Conservation (phyloP, 2,113 vertebrate species). For the Aegypius monachus region DNA sequence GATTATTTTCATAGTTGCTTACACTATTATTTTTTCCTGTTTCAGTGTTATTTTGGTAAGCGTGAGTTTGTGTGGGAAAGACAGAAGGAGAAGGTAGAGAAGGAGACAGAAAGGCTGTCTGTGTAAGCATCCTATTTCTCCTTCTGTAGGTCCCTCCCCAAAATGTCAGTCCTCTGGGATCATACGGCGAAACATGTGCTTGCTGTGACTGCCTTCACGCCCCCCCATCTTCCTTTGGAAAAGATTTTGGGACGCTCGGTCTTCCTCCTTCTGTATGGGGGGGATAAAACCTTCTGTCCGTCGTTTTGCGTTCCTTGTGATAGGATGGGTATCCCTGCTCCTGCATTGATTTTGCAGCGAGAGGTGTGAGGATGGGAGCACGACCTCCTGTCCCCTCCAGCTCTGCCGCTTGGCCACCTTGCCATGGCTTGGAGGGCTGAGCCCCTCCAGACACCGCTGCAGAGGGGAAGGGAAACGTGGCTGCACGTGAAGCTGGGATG, state of each 20-base stretch:
- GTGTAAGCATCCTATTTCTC: not conserved
- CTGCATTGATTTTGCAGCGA: not conserved
- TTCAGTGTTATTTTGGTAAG: not conserved
- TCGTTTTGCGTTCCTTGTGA: not conserved
- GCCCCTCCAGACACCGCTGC: not conserved
- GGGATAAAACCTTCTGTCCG: not conserved
- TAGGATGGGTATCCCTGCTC: not conserved
- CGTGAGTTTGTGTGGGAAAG: not conserved
- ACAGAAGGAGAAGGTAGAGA: not conserved
- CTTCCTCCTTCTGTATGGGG: fast-evolving
- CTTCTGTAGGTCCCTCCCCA: not conserved
- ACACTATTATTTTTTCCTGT: not conserved
- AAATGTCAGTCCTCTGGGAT: not conserved
- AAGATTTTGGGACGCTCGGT: not conserved
- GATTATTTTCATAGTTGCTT: not conserved
- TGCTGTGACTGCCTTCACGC: not conserved
- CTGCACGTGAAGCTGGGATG: not conserved
- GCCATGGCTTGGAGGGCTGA: fast-evolving
- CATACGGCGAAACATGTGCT: not conserved
- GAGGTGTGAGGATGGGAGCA: not conserved
- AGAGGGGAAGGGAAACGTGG: not conserved
- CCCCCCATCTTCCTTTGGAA: not conserved
- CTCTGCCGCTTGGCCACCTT: not conserved
- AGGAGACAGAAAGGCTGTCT: not conserved
- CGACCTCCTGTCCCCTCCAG: not conserved